Evolutionary conservation across 2,113 vertebrate species (phyloP).

Genomic region (Eptesicus fuscus): DNA sequence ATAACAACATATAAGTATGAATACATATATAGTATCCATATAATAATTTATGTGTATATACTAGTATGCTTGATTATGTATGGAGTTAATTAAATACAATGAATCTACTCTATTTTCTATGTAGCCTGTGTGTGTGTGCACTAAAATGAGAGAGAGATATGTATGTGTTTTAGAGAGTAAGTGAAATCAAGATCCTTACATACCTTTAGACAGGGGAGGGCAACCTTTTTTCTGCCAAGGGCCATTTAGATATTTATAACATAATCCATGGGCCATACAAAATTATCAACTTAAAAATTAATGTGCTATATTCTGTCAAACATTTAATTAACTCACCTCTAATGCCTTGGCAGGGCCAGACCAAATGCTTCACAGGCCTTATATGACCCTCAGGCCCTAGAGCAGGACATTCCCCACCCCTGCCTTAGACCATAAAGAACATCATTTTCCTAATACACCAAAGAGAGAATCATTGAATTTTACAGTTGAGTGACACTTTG

Average conservation of each 20-base stretch:
- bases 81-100: neutral
- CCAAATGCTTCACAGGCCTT: too few species aligned
- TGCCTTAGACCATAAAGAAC: neutral
- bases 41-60: neutral
- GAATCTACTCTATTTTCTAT: neutral
- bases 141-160: neutral
- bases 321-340: too few species aligned
- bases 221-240: too few species aligned
- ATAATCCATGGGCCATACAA: too few species aligned
- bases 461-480: neutral
- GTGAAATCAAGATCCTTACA: neutral
- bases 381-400: too few species aligned
- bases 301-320: too few species aligned
- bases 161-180: neutral
- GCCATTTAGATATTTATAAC: too few species aligned
- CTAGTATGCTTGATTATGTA: neutral
- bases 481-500: neutral
- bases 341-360: too few species aligned
- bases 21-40: neutral
- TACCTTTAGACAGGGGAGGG: neutral
- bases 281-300: too few species aligned
- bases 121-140: neutral
- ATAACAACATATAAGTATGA: neutral
- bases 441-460: slow-evolving; percentile 13
- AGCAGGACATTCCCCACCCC: too few species aligned